Conservation (phyloP, 2,888 invertebrate genomes). For the Ectemnius cavifrons region DNA sequence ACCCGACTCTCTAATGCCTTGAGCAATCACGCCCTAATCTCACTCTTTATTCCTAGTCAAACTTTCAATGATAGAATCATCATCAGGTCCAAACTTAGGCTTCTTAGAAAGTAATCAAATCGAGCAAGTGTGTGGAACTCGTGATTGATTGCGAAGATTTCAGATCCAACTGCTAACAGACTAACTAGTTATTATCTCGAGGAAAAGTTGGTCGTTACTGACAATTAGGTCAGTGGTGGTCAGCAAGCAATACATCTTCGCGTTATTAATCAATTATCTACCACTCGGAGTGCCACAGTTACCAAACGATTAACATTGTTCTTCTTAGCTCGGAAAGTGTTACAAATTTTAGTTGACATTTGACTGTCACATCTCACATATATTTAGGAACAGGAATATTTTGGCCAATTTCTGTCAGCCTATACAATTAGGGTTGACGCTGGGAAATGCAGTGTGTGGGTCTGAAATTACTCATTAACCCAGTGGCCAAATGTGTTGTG, state of each 20-base stretch:
- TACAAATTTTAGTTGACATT: too few relatives aligned
- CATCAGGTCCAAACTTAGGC: too few relatives aligned
- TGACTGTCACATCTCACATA: too few relatives aligned
- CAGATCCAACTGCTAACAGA: slow-evolving; percentile 3
- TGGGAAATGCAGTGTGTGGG: slow-evolving; percentile 9
- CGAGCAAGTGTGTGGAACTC: slow-evolving; percentile 13
- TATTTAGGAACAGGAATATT: too few relatives aligned
- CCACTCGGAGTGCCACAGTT: background rate
- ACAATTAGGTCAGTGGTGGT: slow-evolving; percentile 46
- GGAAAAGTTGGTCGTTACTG: slow-evolving; percentile 33
- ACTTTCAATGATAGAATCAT: too few relatives aligned
- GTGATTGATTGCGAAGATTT: slow-evolving; percentile 22
- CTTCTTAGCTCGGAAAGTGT: too few relatives aligned
- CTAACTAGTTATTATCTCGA: slow-evolving; percentile 21
- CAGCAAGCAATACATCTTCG: slow-evolving; percentile 31
- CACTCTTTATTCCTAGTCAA: too few relatives aligned
- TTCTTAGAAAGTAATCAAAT: slow-evolving; percentile 15
- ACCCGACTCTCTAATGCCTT: too few relatives aligned
- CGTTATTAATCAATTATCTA: slow-evolving; percentile 49
- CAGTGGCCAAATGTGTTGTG: background rate
- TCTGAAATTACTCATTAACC: background rate
- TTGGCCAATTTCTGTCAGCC: too few relatives aligned
- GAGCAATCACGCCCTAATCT: too few relatives aligned
- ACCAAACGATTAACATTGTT: too few relatives aligned
- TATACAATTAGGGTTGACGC: slow-evolving; percentile 18